Percentiles rank a stretch among this genome's conserved stretches.
These are phyloP conservation scores for Acrocyrtus sp. DNA, from an alignment of 2,888 invertebrate species.

Conservation along the genomic window DNA sequence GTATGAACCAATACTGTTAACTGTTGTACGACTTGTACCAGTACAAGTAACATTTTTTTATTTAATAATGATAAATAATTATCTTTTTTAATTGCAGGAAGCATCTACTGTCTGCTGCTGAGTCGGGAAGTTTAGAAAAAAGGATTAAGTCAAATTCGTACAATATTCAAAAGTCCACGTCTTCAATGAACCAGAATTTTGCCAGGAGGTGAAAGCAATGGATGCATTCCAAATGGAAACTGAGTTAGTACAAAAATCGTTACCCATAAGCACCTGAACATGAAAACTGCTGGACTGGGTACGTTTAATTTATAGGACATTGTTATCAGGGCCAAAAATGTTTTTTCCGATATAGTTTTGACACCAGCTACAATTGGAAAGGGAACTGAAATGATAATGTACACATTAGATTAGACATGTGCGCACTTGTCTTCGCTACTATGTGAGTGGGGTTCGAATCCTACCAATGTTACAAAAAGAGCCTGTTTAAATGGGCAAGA, in stretches of 20 bases:
- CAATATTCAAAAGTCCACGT: conserved; percentile 84
- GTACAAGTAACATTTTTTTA: neutral
- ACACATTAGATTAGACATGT: no score
- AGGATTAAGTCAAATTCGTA: conserved; percentile 89
- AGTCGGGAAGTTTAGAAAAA: conserved; percentile 79
- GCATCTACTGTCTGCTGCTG: conserved; percentile 74
- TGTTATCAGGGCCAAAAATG: no score
- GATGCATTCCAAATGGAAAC: no score
- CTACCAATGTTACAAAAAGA: conserved; percentile 9
- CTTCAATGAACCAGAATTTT: conserved; percentile 87
- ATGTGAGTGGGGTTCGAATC: conserved; percentile 43
- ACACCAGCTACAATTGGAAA: no score
- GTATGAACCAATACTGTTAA: no score
- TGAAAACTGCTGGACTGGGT: neutral
- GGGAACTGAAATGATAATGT: no score
- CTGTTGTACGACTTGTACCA: neutral
- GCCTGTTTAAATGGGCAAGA: conserved; percentile 59
- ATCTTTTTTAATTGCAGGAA: conserved; percentile 68
- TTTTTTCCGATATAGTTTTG: no score
- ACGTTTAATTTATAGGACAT: no score
- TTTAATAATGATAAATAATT: conserved; percentile 1
- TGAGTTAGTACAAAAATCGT: no score
- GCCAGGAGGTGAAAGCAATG: conserved; percentile 76
- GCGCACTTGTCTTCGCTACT: no score
- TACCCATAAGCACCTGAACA: no score